These are phyloP conservation scores for Pammene aurita DNA, from an alignment of 2,888 invertebrate species.

Conservation along the genomic window DNA sequence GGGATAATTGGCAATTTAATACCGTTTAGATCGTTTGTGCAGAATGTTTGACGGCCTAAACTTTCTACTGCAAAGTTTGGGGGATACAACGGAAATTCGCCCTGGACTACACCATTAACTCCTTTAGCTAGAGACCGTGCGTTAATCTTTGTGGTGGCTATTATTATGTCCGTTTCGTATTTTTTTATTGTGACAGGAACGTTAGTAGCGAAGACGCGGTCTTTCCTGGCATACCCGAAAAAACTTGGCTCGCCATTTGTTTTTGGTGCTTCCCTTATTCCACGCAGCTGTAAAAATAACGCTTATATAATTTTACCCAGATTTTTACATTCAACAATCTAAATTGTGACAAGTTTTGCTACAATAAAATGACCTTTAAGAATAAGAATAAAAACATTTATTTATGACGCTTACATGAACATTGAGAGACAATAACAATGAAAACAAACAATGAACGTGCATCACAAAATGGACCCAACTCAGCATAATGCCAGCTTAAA, in stretches of 20 bases:
- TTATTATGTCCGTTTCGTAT: conserved; percentile 58
- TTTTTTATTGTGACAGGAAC: conserved; percentile 45
- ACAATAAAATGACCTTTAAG: too few relatives aligned
- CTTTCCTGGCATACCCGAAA: conserved; percentile 64
- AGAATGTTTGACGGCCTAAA: conserved; percentile 57
- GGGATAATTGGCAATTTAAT: conserved; percentile 54
- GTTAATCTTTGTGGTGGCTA: conserved; percentile 69
- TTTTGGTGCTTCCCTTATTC: conserved; percentile 49
- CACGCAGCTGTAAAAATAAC: conserved; percentile 59
- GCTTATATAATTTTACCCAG: neutral
- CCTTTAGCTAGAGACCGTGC: conserved; percentile 57
- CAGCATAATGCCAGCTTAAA: too few relatives aligned
- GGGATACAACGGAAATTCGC: conserved; percentile 69
- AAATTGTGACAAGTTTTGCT: too few relatives aligned
- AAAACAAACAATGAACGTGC: too few relatives aligned
- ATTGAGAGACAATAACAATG: too few relatives aligned
- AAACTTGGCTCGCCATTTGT: conserved; percentile 47
- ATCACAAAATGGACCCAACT: too few relatives aligned
- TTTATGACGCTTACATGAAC: too few relatives aligned
- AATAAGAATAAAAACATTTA: too few relatives aligned
- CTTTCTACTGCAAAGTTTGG: conserved; percentile 48
- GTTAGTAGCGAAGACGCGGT: conserved; percentile 53
- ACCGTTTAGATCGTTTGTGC: conserved; percentile 72
- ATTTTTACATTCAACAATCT: too few relatives aligned
- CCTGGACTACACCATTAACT: conserved; percentile 57